Evolutionary conservation across 2,888 invertebrate species (phyloP).

Genomic region (Tenthredo notha): DNA sequence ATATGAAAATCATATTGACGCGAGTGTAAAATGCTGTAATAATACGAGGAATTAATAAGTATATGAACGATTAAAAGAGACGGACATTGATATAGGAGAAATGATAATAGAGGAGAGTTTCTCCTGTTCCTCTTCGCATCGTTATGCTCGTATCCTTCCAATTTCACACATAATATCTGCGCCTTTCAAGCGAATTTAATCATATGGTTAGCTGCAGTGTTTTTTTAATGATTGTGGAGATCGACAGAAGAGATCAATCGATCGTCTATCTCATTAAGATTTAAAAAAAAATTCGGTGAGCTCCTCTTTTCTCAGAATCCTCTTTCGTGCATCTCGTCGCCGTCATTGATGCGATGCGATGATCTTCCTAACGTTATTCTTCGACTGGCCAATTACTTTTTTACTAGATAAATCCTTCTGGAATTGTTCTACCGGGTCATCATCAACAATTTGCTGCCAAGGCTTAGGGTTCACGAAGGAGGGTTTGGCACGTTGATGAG

Average conservation of each 20-base stretch:
- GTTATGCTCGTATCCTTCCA: not conserved
- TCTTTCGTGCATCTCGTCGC: not conserved
- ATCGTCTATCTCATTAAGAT: not conserved
- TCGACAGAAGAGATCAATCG: slow-evolving; percentile 2
- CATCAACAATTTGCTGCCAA: slow-evolving; percentile 81
- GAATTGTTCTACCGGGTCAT: slow-evolving; percentile 54
- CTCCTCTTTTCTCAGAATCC: slow-evolving; percentile 7
- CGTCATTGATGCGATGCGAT: slow-evolving; percentile 60
- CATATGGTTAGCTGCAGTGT: not conserved
- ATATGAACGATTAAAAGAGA: not conserved
- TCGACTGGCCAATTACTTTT: slow-evolving; percentile 53
- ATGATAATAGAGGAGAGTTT: not conserved
- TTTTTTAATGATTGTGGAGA: not conserved
- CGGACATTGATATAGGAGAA: not conserved
- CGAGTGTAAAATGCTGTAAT: not conserved
- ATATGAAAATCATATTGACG: not conserved
- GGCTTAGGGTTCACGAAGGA: slow-evolving; percentile 85
- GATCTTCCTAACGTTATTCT: slow-evolving; percentile 57
- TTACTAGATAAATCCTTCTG: slow-evolving; percentile 53
- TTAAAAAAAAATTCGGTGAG: not conserved
- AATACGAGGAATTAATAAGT: not conserved
- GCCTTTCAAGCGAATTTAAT: slow-evolving; percentile 9
- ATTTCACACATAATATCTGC: not conserved
- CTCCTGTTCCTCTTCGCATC: not conserved
- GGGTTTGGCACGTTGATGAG: slow-evolving; percentile 84